Evolutionary conservation across 2,888 invertebrate species (phyloP), one percentile per base, ranked within the genome.

Genomic region (Cremastinae sp.): DNA sequence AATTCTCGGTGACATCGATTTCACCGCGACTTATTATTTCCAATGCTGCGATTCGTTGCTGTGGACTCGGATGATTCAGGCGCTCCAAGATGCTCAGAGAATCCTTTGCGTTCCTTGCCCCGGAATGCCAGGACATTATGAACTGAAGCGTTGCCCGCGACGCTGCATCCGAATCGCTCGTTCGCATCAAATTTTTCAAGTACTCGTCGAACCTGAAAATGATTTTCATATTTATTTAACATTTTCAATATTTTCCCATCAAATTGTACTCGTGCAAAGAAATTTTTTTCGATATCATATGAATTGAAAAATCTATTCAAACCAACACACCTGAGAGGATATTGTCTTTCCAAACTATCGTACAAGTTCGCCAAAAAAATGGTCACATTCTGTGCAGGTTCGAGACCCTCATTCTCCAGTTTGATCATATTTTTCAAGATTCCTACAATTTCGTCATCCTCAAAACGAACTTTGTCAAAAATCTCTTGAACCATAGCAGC

Each of bases 21-120:
- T 83, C 65, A 0, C 83, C 78, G 1, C 92, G 90, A 0, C 92
- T 89, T 8, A 97, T 90, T 78, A 92, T 92, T 79, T 93, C 91
- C 0, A 96, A 90, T 0, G 95, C 96, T 82, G 92, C 90, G 1
- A 92, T 90, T 78, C 97, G 92, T 64, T 95, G 91, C 55, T 92
- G 90, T 0, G 93, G 88, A 82, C 93, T 94, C 0, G 93, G 90
- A 87, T 97, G 95, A 82, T 95, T 94, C 0, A 97, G 89, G 47
- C 83, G 82, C 47, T 86, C 82, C 0, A 89, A 79, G 2, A 88
- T 82, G 4, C 85, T 84, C 0, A 88, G 70, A 0, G 86, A 85
- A 18, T 81, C 83, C 7, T 87, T 84, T 0, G 86, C 83, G 5
- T 82, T 80, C 1, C 79, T 79, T 0, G 84, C 84, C 1, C 84